Base-by-base conservation (phyloP, 2,797 vertebrate species). In the Molossus molossus region DNA sequence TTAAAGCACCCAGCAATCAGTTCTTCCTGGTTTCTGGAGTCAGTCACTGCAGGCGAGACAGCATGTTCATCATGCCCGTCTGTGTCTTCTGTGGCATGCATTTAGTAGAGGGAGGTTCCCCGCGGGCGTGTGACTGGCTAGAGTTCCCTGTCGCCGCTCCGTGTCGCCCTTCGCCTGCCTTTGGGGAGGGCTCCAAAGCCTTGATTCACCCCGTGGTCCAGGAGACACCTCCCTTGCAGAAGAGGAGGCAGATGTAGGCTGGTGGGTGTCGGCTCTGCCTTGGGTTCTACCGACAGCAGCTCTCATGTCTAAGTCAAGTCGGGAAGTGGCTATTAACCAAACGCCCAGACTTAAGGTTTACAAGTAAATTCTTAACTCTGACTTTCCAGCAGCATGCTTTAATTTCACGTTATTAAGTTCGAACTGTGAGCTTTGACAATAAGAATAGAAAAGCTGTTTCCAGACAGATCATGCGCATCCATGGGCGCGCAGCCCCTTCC, bases 111-210 rank as follows among this genome's bases (percentile, higher is more conserved):
- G 0, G 7, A 27, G 40, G 12, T 29, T 57, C 21, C 45, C 57
- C 0, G 0, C 23, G 6, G 60, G 67, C 23, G 0, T 17, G 23
- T 3, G 12, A 1, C 60, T n/a, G 48, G 67, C 10, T 3, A 0
- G 67, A 23, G 55, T 15, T 58, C n/a, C 53, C 48, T 4, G 2
- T 5, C 18, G 0, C 5, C 0, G 2, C 40, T 13, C n/a, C 62
- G 18, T 18, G 2, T 45, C 7, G 21, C 4, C 0, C 18, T 17
- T 7, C 0, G 0, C 77, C 77, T 33, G 18, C 11, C 13, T 3
- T 33, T 18, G 9, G 37, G 40, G 73, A 9, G 81, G 21, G 58
- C 62, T 53, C 15, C 9, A 18, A 27, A 7, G 90, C 64, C 55
- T 25, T 14, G 20, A 9, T 25, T 11, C 11, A 2, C 15, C 25